These are phyloP conservation scores for Ochropleura leucogaster DNA, from an alignment of 2,888 invertebrate genomes.

Conservation along the genomic window DNA sequence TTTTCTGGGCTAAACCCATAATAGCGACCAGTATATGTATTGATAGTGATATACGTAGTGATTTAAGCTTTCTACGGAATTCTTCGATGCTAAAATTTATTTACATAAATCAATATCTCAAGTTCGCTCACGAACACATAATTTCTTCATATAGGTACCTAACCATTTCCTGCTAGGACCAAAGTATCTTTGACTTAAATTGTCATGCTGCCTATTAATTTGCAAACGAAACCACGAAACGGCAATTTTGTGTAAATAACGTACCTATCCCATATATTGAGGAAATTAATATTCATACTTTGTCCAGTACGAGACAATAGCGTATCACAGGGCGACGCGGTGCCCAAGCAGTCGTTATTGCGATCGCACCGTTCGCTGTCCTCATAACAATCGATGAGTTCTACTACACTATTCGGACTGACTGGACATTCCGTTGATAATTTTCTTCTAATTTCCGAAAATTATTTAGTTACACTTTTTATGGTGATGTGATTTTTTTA, in stretches of 20 bases:
- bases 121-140: constrained; percentile 1
- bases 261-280: constrained; percentile 62
- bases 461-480: constrained; percentile 52
- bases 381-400: constrained; percentile 85
- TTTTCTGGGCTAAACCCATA: no score
- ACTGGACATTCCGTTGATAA: constrained; percentile 70
- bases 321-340: constrained; percentile 78
- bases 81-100: neutral
- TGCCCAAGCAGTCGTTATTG: constrained; percentile 81
- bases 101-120: constrained; percentile 8
- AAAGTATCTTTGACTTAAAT: constrained; percentile 5
- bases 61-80: neutral
- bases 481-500: constrained; percentile 65
- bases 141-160: constrained; percentile 15
- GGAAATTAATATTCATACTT: constrained; percentile 86
- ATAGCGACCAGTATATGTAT: neutral
- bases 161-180: neutral
- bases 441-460: constrained; percentile 40
- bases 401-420: constrained; percentile 79
- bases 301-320: constrained; percentile 83
- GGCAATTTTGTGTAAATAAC: constrained; percentile 52
- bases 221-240: constrained; percentile 47
- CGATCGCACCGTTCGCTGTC: constrained; percentile 87
- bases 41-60: no score
- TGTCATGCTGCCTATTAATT: constrained; percentile 35